A percentile compares a stretch with the other conserved stretches of the same genome.
These are phyloP conservation scores for Minunthozetes semirufus DNA, from an alignment of 2,888 invertebrate species.

Conservation along the genomic window DNA sequence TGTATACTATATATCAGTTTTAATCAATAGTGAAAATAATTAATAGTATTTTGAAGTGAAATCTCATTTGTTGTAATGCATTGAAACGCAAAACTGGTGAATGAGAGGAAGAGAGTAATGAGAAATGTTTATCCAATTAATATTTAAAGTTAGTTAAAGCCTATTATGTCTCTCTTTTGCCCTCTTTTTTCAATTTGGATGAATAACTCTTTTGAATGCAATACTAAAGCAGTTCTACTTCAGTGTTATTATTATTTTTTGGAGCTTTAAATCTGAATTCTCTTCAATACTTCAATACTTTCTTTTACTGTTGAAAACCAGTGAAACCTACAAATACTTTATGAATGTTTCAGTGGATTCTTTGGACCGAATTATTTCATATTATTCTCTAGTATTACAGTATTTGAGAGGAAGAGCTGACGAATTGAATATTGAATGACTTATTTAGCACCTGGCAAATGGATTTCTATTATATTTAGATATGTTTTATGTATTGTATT, in stretches of 20 bases:
- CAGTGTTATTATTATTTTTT: constrained; percentile 18
- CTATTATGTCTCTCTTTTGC: constrained; percentile 14
- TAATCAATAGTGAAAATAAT: constrained; percentile 20
- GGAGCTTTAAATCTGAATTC: constrained; percentile 6
- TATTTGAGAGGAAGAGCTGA: constrained; percentile 24
- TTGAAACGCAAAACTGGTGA: neutral
- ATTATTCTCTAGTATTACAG: neutral
- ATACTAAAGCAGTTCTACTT: neutral
- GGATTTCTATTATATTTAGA: constrained; percentile 19
- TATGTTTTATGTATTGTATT: constrained; percentile 24
- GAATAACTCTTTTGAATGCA: constrained; percentile 20
- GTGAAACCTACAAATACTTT: constrained; percentile 1
- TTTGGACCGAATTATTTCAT: neutral
- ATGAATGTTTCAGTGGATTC: constrained; percentile 8
- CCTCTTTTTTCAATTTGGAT: constrained; percentile 24
- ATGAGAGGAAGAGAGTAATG: constrained; percentile 6
- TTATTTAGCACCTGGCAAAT: constrained; percentile 28
- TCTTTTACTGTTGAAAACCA: neutral
- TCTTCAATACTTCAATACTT: neutral
- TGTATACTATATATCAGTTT: neutral
- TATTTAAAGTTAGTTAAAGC: constrained; percentile 31
- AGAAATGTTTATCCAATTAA: constrained; percentile 29
- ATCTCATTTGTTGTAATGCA: neutral
- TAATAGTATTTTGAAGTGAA: neutral
- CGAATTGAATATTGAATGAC: constrained; percentile 25